Evolutionary conservation across 2,113 vertebrate species (phyloP), one percentile per base, ranked within the genome.

Genomic region (Leucopsar rothschildi): DNA sequence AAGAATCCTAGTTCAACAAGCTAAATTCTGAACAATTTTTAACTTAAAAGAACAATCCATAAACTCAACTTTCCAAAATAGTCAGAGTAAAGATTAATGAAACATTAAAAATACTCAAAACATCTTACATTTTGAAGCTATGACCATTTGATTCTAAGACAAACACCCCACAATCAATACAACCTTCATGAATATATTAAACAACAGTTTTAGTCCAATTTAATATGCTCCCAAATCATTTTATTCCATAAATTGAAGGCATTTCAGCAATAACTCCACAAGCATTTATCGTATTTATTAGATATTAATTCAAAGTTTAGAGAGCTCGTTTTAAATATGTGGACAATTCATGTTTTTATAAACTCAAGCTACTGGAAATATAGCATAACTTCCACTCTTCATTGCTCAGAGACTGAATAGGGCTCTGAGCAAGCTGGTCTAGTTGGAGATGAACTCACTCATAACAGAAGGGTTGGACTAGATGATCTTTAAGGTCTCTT

Each of bases 171-270:
- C 86, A 94, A 88, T 93, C 92, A 66, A 96, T 96, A 78, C 31
- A 92, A 56, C 23, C 37, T 68, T 93, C 90, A 94, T 92, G 68
- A 94, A 93, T 95, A 91, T 83, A 96, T 95, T 83, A 96, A 96
- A 86, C 6, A 64, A 59, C 76, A 68, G 29, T 65, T 93, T 60
- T 69, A 94, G 45, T 88, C 53, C 76, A 94, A 88, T 94, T 89
- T 94, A 94, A 95, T 94, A 92, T 75, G 56, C 44, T 93, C 33
- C 25, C 52, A 78, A 86, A 94, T 77, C 10, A 53, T 92, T 95
- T 94, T 88, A 82, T 68, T 92, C 56, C 70, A 90, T 81, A 83
- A 92, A 92, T 59, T 82, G 52, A 83, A 90, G 60, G 59, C 9
- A 88, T 94, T 93, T 86, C 60, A 92, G 80, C 82, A 90, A 44